Evolutionary conservation across 2,797 vertebrate genomes (phyloP).

Genomic region (Gymnoscopelus microlampas): DNA sequence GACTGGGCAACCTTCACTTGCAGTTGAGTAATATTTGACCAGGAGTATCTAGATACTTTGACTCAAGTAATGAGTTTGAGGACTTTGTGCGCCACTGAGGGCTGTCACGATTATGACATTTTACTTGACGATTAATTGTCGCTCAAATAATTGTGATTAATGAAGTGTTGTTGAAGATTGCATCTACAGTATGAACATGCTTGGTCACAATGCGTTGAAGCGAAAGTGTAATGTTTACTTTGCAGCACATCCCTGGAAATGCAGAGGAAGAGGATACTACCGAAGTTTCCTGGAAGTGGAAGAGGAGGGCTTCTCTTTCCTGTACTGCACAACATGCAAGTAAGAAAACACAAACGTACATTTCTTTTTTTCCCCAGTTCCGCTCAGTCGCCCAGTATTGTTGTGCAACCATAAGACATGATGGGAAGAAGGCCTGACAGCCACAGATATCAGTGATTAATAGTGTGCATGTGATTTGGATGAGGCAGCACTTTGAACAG

Average conservation of each 20-base stretch:
- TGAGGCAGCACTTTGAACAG: conserved; percentile 54
- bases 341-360: conserved; percentile 34
- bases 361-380: conserved; percentile 60
- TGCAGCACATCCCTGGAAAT: neutral
- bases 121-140: too few species aligned
- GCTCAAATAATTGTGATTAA: too few species aligned
- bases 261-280: neutral
- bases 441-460: conserved; percentile 72
- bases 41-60: too few species aligned
- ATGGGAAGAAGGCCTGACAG: conserved; percentile 46
- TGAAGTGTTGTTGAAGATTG: too few species aligned
- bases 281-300: conserved; percentile 8
- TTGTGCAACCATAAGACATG: conserved; percentile 57
- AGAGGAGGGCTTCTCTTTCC: neutral
- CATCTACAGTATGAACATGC: too few species aligned
- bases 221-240: too few species aligned
- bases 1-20: too few species aligned
- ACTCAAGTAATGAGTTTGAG: too few species aligned
- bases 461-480: conserved; percentile 61
- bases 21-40: too few species aligned
- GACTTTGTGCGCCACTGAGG: too few species aligned
- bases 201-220: too few species aligned
- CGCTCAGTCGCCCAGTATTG: conserved; percentile 66
- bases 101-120: too few species aligned
- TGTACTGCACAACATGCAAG: conserved; percentile 39